Evolutionary conservation across 2,888 invertebrate species (phyloP).

Genomic region (Apantesis nais): DNA sequence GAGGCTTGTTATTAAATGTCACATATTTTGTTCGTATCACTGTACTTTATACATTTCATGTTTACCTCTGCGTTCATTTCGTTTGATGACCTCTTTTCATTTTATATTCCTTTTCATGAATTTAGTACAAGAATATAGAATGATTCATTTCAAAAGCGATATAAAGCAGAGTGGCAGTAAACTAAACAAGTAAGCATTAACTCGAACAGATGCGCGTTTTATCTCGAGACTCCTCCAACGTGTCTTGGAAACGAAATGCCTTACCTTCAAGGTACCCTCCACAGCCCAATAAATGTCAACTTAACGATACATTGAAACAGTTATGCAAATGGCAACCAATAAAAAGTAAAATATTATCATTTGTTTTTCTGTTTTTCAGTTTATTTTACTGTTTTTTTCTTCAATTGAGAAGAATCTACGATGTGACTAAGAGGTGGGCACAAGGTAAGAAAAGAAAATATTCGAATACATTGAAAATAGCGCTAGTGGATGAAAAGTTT

Average conservation of each 20-base stretch:
- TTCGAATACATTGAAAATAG: not conserved
- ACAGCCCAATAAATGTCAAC: not conserved
- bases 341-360: constrained; percentile 3
- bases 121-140: not conserved
- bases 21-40: not conserved
- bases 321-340: constrained; percentile 3
- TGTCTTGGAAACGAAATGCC: not conserved
- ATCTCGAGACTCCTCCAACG: not conserved
- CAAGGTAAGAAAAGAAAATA: not conserved
- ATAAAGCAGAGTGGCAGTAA: constrained; percentile 3
- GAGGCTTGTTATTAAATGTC: not conserved
- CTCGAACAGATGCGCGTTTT: constrained; percentile 5
- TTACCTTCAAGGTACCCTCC: not conserved
- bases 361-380: not conserved
- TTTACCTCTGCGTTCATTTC: not conserved
- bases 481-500: not conserved
- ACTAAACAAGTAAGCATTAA: not conserved
- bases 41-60: not conserved
- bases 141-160: not conserved
- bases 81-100: not conserved
- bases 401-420: not conserved
- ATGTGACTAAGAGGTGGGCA: too few species aligned
- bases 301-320: constrained; percentile 4
- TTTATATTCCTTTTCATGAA: not conserved
- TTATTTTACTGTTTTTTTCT: not conserved